Conservation (phyloP, 2,888 invertebrate species). For the Oligia fasciuncula region DNA sequence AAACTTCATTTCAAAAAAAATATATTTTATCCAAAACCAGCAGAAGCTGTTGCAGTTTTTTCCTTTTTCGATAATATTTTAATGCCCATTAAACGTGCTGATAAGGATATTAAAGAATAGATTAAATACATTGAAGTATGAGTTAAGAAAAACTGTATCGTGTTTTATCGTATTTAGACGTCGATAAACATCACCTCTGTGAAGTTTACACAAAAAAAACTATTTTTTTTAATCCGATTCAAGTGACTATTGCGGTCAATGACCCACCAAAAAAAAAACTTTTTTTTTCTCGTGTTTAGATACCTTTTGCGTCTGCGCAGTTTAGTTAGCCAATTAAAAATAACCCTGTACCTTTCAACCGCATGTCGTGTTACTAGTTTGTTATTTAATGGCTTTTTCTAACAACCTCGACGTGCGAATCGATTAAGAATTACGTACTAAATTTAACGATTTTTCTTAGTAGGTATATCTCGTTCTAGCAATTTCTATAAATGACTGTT, state of each 20-base stretch:
- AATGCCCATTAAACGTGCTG: background rate
- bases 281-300: too few relatives aligned
- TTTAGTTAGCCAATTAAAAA: too few relatives aligned
- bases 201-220: too few relatives aligned
- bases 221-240: too few relatives aligned
- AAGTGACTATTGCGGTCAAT: too few relatives aligned
- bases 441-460: constrained; percentile 14
- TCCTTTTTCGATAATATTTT: background rate
- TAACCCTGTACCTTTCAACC: background rate
- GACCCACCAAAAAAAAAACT: too few relatives aligned
- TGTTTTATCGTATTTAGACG: too few relatives aligned
- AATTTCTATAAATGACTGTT: background rate
- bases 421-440: background rate
- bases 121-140: background rate
- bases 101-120: background rate
- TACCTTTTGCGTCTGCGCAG: too few relatives aligned
- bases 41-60: background rate
- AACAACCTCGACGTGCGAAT: background rate
- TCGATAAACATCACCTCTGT: too few relatives aligned
- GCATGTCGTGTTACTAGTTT: constrained; percentile 4
- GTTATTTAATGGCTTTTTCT: background rate
- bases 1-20: background rate
- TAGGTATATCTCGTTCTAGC: background rate
- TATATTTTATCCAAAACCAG: background rate
- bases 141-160: too few relatives aligned